These are phyloP conservation scores for Holotrichia oblita DNA, from an alignment of 1,140 invertebrate species.

Conservation along the genomic window DNA sequence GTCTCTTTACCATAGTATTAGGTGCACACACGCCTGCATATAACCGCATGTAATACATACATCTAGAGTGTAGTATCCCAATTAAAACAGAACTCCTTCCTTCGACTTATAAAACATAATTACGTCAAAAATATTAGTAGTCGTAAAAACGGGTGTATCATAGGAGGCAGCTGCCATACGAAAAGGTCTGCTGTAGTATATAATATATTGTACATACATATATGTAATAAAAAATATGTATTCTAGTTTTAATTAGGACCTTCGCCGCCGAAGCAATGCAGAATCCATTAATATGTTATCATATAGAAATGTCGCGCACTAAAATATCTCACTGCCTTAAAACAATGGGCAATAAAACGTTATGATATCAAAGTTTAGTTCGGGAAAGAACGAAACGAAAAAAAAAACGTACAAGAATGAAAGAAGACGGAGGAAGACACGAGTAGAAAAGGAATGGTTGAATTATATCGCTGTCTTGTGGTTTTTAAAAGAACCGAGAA, in stretches of 20 bases:
- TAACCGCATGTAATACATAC: neutral
- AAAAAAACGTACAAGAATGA: neutral
- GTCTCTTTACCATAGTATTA: neutral
- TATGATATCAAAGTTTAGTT: constrained; percentile 46
- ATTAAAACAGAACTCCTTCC: neutral
- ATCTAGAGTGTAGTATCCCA: neutral
- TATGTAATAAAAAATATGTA: constrained; percentile 21
- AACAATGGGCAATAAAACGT: constrained; percentile 53
- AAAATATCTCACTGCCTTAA: constrained; percentile 33
- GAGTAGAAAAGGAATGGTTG: constrained; percentile 23
- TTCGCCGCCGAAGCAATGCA: neutral
- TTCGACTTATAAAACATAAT: constrained; percentile 7
- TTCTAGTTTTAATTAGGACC: constrained; percentile 34
- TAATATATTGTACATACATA: neutral
- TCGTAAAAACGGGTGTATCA: neutral
- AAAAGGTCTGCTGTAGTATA: neutral
- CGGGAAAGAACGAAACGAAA: constrained; percentile 36
- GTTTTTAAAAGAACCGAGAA: constrained; percentile 44
- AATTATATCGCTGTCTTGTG: constrained; percentile 41
- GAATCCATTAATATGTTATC: constrained; percentile 32
- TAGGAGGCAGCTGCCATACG: neutral
- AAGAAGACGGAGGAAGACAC: neutral
- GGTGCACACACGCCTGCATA: neutral
- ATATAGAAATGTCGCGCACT: constrained; percentile 28
- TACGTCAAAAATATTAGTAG: neutral